A percentile compares a stretch with the other conserved stretches of the same genome.
Conservation (phyloP, 2,888 invertebrate genomes). For the Anorthoa munda region DNA sequence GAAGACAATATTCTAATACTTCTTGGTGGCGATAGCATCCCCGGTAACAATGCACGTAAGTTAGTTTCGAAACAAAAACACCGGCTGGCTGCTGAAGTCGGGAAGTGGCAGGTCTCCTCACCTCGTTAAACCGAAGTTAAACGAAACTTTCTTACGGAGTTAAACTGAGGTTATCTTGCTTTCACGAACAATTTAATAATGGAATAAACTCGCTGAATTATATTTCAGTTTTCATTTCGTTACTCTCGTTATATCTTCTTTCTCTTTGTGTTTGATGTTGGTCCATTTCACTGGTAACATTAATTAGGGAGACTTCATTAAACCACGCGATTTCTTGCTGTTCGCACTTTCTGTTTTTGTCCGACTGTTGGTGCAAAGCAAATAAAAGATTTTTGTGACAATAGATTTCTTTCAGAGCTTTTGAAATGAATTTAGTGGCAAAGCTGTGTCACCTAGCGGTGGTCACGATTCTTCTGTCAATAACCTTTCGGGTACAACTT, state of each 20-base stretch:
- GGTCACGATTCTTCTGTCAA: constrained; percentile 45
- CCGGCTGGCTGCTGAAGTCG: constrained; percentile 62
- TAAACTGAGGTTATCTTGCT: constrained; percentile 83
- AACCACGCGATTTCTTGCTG: constrained; percentile 62
- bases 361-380: constrained; percentile 51
- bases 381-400: constrained; percentile 57
- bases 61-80: constrained; percentile 69
- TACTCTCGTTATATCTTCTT: constrained; percentile 68
- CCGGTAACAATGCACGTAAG: constrained; percentile 59
- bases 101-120: constrained; percentile 69
- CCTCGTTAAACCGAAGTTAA: constrained; percentile 76
- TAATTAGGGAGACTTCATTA: constrained; percentile 69
- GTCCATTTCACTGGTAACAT: constrained; percentile 65
- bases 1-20: constrained; percentile 47
- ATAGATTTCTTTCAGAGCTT: constrained; percentile 49
- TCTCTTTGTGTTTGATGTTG: constrained; percentile 66
- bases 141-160: constrained; percentile 72
- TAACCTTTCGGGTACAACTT: constrained; percentile 32
- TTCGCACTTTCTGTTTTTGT: constrained; percentile 63
- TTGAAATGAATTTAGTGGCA: constrained; percentile 38
- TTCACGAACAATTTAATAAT: constrained; percentile 90
- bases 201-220: constrained; percentile 84
- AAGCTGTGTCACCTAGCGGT: constrained; percentile 35
- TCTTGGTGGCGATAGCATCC: constrained; percentile 27
- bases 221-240: constrained; percentile 81